Percentiles rank a stretch among this genome's conserved stretches.
Evolutionary conservation across 2,113 vertebrate species (phyloP).

Genomic region (Odontophorus gujanensis): DNA sequence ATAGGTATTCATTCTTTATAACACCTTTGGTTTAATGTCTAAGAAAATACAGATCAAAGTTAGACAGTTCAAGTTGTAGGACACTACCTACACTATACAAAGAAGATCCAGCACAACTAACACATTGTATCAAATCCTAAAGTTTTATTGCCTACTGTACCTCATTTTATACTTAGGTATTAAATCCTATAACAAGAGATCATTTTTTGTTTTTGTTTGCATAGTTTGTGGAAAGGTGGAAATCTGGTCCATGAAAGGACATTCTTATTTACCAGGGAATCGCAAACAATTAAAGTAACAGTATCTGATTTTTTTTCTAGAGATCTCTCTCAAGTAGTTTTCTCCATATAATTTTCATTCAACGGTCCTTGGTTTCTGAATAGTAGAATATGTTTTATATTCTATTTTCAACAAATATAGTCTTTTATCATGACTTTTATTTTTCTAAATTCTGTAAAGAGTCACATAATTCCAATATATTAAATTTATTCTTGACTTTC

Average conservation of each 20-base stretch:
- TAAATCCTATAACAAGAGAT: not conserved
- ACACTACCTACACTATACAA: not conserved
- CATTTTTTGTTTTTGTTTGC: not conserved
- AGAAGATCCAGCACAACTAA: not conserved
- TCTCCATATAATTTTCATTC: not conserved
- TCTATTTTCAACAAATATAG: not conserved
- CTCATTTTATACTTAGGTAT: not conserved
- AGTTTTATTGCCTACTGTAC: not conserved
- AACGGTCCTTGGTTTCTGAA: not conserved
- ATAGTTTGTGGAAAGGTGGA: not conserved
- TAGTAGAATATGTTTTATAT: not conserved
- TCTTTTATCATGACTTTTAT: not conserved
- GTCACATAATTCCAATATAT: not conserved
- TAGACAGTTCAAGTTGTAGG: not conserved
- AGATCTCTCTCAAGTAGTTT: not conserved
- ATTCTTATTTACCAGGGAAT: not conserved
- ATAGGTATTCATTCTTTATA: not conserved
- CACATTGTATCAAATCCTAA: not conserved
- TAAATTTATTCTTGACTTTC: not conserved
- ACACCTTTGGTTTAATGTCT: not conserved
- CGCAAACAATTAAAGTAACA: not conserved
- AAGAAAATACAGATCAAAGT: not conserved
- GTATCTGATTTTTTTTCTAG: not conserved
- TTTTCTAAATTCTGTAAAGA: not conserved
- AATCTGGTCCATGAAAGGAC: not conserved